Evolutionary conservation across 2,888 invertebrate species (phyloP).

Genomic region (Charanyca ferruginea): DNA sequence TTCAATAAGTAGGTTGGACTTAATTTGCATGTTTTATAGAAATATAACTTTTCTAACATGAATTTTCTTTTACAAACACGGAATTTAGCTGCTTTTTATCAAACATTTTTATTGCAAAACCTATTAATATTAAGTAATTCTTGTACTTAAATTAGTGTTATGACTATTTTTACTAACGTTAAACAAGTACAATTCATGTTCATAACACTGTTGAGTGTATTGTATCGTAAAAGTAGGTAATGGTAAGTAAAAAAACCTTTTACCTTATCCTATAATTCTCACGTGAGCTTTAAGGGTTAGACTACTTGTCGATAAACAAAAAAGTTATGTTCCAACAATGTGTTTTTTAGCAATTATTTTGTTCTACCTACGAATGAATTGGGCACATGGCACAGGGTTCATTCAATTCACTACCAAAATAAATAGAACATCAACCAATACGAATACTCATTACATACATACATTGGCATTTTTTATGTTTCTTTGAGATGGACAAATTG

Average conservation of each 20-base stretch:
- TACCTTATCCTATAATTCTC: constrained; percentile 70
- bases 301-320: constrained; percentile 56
- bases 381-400: too few relatives aligned
- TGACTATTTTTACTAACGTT: constrained; percentile 51
- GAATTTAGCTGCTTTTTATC: constrained; percentile 24
- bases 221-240: constrained; percentile 72
- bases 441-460: too few relatives aligned
- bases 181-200: constrained; percentile 55
- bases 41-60: neutral
- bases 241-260: constrained; percentile 71
- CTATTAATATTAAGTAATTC: constrained; percentile 13
- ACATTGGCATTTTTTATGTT: too few relatives aligned
- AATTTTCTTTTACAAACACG: constrained; percentile 28
- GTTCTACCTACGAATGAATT: too few relatives aligned
- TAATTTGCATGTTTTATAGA: constrained; percentile 2
- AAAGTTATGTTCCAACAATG: neutral
- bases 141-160: constrained; percentile 53
- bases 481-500: too few relatives aligned
- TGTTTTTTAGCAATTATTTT: neutral
- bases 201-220: constrained; percentile 49
- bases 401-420: too few relatives aligned
- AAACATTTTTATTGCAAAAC: constrained; percentile 31
- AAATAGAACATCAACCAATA: too few relatives aligned
- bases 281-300: constrained; percentile 69
- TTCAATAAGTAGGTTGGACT: neutral